Conservation (phyloP, 2,113 vertebrate genomes). For the Nematolebias whitei region DNA sequence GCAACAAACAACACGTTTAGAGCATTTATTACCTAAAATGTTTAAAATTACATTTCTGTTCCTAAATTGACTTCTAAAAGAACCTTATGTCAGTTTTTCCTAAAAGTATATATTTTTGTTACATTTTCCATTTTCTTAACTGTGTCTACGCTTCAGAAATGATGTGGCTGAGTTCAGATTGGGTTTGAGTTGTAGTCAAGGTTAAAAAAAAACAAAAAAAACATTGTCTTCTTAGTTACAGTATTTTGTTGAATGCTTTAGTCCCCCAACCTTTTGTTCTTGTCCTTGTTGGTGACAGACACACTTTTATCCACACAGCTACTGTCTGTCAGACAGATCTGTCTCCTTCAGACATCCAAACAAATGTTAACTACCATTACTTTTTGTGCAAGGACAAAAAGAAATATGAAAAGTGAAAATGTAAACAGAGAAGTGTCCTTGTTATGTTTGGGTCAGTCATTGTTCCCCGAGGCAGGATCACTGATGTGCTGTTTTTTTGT, state of each 20-base stretch:
- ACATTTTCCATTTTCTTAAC: too few relatives aligned
- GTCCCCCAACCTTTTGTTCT: neutral
- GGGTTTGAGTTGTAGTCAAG: neutral
- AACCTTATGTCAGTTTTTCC: too few relatives aligned
- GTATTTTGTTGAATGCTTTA: neutral
- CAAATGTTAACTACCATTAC: constrained; percentile 3
- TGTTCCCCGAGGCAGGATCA: constrained; percentile 15
- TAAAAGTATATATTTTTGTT: too few relatives aligned
- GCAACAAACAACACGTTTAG: too few relatives aligned
- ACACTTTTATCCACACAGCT: neutral
- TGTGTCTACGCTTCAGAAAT: neutral
- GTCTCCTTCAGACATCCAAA: neutral
- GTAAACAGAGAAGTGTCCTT: constrained; percentile 4
- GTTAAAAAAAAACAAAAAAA: constrained; percentile 9
- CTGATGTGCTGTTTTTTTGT: constrained; percentile 32
- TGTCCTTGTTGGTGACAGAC: neutral
- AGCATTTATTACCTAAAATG: too few relatives aligned
- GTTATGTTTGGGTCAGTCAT: constrained; percentile 45
- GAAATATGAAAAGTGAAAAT: constrained; percentile 14
- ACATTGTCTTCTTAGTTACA: neutral
- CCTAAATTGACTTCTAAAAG: too few relatives aligned
- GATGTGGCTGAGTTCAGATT: neutral
- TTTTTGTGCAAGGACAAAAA: neutral
- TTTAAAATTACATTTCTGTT: too few relatives aligned
- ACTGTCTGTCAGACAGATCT: constrained; percentile 2